These are phyloP conservation scores for Belgica antarctica DNA, from an alignment of 2,888 invertebrate species.

Conservation along the genomic window DNA sequence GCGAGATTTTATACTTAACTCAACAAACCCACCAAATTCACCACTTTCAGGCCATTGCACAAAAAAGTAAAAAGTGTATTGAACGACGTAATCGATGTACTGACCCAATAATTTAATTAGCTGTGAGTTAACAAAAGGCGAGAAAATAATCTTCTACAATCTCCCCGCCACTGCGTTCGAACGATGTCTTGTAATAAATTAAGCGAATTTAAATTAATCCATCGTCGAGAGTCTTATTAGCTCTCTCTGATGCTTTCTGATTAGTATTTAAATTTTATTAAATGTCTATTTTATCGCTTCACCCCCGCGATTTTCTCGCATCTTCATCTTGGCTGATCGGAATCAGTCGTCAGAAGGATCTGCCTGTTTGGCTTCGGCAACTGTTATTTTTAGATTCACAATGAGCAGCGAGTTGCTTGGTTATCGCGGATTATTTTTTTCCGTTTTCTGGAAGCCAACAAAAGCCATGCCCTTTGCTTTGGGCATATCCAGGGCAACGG, in stretches of 20 bases:
- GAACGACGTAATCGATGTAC: no score
- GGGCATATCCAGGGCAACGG: conserved; percentile 11
- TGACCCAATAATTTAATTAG: no score
- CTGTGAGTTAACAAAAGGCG: no score
- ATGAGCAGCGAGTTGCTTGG: conserved; percentile 36
- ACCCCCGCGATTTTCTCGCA: not conserved
- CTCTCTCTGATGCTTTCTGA: conserved; percentile 18
- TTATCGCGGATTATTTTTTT: conserved; percentile 32
- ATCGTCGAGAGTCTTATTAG: conserved; percentile 14
- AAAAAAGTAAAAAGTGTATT: no score
- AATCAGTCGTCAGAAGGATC: not conserved
- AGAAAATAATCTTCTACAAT: no score
- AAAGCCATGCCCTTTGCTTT: not conserved
- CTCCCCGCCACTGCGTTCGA: no score
- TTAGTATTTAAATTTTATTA: conserved; percentile 23
- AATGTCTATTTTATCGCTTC: conserved; percentile 21
- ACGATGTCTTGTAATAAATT: conserved; percentile 17
- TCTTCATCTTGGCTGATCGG: no score
- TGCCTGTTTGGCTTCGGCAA: conserved; percentile 10
- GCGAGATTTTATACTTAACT: no score
- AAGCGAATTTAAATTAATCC: conserved; percentile 26
- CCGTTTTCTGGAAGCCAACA: not conserved
- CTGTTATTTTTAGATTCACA: conserved; percentile 30
- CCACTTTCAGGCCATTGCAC: no score
- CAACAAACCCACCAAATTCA: no score